Conservation (phyloP, 2,888 invertebrate genomes). For the Nemotelus pantherinus region DNA sequence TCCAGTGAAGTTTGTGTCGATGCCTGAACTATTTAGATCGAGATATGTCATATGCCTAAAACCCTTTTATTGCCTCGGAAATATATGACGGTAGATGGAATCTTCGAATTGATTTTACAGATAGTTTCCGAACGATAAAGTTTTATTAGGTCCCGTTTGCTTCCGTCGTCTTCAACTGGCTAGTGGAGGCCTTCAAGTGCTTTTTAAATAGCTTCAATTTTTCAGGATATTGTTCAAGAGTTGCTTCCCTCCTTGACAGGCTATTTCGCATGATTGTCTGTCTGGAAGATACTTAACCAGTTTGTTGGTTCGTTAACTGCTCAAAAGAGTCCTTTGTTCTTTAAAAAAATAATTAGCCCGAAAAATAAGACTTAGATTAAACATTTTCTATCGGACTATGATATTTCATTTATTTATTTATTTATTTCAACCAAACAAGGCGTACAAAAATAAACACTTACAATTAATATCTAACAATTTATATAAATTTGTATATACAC, state of each 20-base stretch:
- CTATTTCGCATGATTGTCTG: neutral
- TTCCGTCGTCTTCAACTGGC: constrained; percentile 17
- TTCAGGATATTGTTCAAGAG: constrained; percentile 32
- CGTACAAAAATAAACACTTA: too few species aligned
- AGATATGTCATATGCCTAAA: constrained; percentile 49
- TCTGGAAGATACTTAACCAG: neutral
- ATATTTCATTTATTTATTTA: too few species aligned
- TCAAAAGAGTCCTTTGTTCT: constrained; percentile 9
- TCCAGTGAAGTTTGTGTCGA: constrained; percentile 25
- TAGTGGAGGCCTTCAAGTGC: neutral
- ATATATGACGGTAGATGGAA: constrained; percentile 48
- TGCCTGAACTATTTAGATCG: constrained; percentile 40
- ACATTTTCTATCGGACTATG: too few species aligned
- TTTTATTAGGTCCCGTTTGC: constrained; percentile 45
- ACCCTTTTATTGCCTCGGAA: constrained; percentile 47
- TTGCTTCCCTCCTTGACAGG: neutral
- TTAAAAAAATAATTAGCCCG: constrained; percentile 40
- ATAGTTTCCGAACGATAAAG: constrained; percentile 50
- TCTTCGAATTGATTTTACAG: constrained; percentile 47
- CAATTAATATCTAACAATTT: too few species aligned
- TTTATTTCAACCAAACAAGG: too few species aligned
- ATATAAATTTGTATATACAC: too few species aligned
- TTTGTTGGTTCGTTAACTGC: constrained; percentile 1
- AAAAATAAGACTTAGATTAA: neutral
- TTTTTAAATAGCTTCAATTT: constrained; percentile 42